Percentiles rank a stretch among this genome's conserved stretches.
Conservation (phyloP, 2,113 vertebrate genomes). For the Pteropus alecto region DNA sequence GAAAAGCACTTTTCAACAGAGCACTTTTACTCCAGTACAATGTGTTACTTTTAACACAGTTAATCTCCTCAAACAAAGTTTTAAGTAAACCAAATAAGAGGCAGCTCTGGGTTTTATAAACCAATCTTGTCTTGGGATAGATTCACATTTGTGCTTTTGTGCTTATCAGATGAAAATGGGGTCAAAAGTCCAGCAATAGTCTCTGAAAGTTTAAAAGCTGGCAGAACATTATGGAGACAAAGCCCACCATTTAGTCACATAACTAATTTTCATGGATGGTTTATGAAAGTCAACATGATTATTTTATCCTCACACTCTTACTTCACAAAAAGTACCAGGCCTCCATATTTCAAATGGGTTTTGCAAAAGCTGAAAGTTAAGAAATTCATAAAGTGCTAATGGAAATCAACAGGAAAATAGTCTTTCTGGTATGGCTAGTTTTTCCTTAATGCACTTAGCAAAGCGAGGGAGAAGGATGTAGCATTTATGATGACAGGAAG, state of each 20-base stretch:
- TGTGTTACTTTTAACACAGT: not conserved
- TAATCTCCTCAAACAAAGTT: not conserved
- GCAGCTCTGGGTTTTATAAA: not conserved
- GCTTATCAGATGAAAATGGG: not conserved
- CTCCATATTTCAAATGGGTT: not conserved
- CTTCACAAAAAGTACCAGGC: not conserved
- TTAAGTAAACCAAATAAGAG: not conserved
- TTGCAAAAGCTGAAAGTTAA: conserved; percentile 30
- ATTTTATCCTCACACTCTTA: not conserved
- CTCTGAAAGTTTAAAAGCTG: not conserved
- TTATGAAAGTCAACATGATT: not conserved
- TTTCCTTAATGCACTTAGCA: not conserved
- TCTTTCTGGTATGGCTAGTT: not conserved
- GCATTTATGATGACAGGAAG: not conserved
- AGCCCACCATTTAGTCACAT: not conserved
- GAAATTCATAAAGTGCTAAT: not conserved
- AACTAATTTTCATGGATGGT: not conserved
- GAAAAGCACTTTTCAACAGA: not conserved
- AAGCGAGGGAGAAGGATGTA: not conserved
- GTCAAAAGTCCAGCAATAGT: not conserved
- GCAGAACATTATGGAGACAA: not conserved
- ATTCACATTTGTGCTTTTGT: not conserved
- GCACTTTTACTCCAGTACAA: not conserved
- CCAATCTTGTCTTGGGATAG: not conserved
- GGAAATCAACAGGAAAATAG: not conserved